These are phyloP conservation scores for Galaxea fascicularis DNA, from an alignment of 92 coral and sea anemone genomes.

Conservation along the genomic window DNA sequence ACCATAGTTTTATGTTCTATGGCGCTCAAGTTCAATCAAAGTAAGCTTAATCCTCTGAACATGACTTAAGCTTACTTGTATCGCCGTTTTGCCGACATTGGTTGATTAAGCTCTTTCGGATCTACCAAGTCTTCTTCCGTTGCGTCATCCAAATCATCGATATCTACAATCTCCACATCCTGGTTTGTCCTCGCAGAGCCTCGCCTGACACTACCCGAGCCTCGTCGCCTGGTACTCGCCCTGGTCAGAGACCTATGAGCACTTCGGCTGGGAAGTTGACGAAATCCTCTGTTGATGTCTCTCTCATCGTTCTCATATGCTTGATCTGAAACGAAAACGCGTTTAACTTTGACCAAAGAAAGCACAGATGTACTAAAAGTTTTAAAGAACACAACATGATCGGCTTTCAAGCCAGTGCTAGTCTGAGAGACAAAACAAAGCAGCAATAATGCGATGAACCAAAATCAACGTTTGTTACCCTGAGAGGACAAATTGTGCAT, in stretches of 20 bases:
- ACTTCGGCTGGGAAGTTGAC: conserved; percentile 49
- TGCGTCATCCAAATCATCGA: conserved; percentile 58
- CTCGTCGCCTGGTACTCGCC: conserved; percentile 26
- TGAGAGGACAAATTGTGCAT: conserved; percentile 3
- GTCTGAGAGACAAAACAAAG: too few relatives aligned
- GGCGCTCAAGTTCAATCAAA: background rate
- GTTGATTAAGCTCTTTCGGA: conserved; percentile 63
- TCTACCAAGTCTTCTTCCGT: conserved; percentile 40
- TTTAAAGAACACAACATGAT: background rate
- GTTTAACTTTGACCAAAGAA: background rate
- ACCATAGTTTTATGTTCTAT: too few relatives aligned
- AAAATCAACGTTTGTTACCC: background rate
- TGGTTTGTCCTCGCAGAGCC: conserved; percentile 24
- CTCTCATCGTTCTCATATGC: conserved; percentile 26
- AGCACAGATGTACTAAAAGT: background rate
- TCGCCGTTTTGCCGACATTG: conserved; percentile 67
- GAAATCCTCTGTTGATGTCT: conserved; percentile 22
- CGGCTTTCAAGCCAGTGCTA: background rate
- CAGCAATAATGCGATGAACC: background rate
- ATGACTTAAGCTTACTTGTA: conserved; percentile 37
- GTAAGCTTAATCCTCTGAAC: background rate
- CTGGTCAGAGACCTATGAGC: conserved; percentile 28
- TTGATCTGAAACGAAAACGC: background rate
- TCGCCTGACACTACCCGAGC: background rate
- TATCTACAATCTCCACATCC: conserved; percentile 55